phyloP scores from a whole-genome alignment of 2,113 vertebrate genomes.

The Tamias sibiricus region DNA sequence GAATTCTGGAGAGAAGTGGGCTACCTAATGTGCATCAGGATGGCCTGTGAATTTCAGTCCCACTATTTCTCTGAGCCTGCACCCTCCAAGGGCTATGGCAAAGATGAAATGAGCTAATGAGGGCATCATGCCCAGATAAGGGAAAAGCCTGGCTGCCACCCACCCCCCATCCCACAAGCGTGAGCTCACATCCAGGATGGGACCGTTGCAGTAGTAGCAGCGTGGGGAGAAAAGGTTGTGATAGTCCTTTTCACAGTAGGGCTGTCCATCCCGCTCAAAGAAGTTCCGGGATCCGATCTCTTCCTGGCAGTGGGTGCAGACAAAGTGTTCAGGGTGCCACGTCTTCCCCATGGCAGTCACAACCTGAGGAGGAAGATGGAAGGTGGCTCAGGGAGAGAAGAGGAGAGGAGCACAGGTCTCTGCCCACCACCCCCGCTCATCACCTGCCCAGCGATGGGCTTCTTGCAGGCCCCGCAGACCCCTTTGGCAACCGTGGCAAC shows the following conservation, averaged over 20 bases:
- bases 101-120: rapidly evolving
- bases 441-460: slow-evolving; percentile 99
- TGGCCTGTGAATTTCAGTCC: background rate
- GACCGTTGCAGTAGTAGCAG: slow-evolving; percentile 98
- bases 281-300: slow-evolving; percentile 99
- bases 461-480: slow-evolving; percentile 98
- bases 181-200: slow-evolving; percentile 96
- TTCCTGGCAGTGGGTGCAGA: slow-evolving; percentile 99
- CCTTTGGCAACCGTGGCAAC: slow-evolving; percentile 98
- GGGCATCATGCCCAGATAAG: background rate
- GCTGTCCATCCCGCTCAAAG: slow-evolving; percentile 97
- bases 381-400: background rate
- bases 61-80: background rate
- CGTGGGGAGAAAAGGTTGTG: slow-evolving; percentile 98
- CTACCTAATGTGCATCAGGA: rapidly evolving
- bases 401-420: background rate
- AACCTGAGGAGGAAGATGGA: slow-evolving; percentile 86
- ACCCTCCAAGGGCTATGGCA: background rate
- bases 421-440: slow-evolving; percentile 75
- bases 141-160: rapidly evolving
- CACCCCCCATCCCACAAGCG: rapidly evolving
- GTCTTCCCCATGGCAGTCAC: slow-evolving; percentile 99
- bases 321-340: slow-evolving; percentile 99
- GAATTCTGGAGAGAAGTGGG: background rate
- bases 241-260: slow-evolving; percentile 98